Evolutionary conservation across 2,888 invertebrate species (phyloP), one percentile per base, ranked within the genome.

Genomic region (Sinotaia quadrata): DNA sequence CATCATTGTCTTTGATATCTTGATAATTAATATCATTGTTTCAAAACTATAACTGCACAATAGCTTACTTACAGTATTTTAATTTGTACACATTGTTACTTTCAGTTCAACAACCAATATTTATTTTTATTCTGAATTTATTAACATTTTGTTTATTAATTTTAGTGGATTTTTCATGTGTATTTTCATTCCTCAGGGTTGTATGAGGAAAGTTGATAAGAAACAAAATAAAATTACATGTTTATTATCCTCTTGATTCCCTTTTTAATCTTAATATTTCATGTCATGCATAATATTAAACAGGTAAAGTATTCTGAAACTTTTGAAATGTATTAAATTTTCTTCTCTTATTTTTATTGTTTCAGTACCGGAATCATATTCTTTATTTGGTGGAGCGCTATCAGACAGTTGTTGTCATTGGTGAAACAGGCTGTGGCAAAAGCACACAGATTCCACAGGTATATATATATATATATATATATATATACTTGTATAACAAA

Each of bases 361-460:
- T 75, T 37, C 76, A 83, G 86, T 93, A 94, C 79, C 91, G 94
- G 69, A 94, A 93, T 84, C 94, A 97, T 81, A 94, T 98, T 62
- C 89, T 98, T 61, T 97, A 96, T 87, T 90, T 95, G 73, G 88
- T 98, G 81, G 97, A 99, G 88, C 93, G 93, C 75, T 93, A 93
- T 89, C 97, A 97, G 88, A 94, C 95, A 0, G 89, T 98, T 56
- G 92, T 99, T 62, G 89, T 91, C 29, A 88, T 90, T 51, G 98
- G 98, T 2, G 98, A 99, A 87, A 97, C 98, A 2, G 98, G 98
- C 33, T 95, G 87, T 80, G 97, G 98, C 41, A 96, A 98, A 89
- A 96, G 96, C 84, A 98, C 97, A 0, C 97, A 97, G 90, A 92
- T 97, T 74, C 96, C 96, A 59, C 96, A 95, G 92, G 95, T 95